These are phyloP conservation scores for Grammomys dolichurus DNA, from an alignment of 2,113 vertebrate genomes.

Conservation along the genomic window DNA sequence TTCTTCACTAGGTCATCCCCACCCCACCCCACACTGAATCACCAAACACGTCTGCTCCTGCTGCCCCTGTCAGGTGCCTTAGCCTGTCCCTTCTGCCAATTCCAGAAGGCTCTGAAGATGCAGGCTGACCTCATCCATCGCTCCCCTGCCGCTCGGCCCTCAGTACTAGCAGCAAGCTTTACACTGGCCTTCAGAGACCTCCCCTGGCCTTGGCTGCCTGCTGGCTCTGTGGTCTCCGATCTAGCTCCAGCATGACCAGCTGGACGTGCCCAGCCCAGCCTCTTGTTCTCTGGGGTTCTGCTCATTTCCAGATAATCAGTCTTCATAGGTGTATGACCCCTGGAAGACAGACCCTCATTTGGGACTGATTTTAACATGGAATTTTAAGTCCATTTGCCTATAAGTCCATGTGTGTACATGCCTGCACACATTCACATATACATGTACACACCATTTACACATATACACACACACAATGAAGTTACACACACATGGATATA, in stretches of 20 bases:
- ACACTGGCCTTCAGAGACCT: not conserved
- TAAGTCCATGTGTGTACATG: not conserved
- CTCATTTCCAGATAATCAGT: not conserved
- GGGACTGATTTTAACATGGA: not conserved
- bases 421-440: too few relatives aligned
- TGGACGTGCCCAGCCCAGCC: not conserved
- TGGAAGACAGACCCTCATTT: accelerated
- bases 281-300: accelerated
- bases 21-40: not conserved
- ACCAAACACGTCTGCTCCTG: not conserved
- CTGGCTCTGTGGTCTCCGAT: not conserved
- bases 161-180: not conserved
- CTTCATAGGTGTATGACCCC: too few relatives aligned
- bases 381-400: not conserved
- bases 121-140: not conserved
- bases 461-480: not conserved
- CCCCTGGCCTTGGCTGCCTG: not conserved
- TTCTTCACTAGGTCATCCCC: not conserved
- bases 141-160: not conserved
- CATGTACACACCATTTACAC: not conserved
- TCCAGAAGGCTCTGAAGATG: not conserved
- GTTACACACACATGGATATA: not conserved
- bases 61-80: not conserved
- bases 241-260: not conserved
- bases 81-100: not conserved